These are phyloP conservation scores for Drosophila nr. perissopoda DNA, from an alignment of 2,888 invertebrate genomes.

Conservation along the genomic window DNA sequence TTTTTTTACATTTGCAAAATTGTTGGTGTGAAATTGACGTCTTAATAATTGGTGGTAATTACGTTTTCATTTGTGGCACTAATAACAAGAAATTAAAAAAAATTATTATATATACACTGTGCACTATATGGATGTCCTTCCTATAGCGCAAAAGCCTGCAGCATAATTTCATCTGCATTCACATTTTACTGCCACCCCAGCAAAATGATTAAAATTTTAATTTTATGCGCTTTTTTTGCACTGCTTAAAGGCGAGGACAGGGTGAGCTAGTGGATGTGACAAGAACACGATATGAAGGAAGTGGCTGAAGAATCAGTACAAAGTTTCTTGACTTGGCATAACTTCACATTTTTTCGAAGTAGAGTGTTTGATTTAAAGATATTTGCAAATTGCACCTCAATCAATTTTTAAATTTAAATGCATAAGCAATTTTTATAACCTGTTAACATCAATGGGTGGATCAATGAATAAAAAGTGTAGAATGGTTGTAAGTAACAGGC, in stretches of 20 bases:
- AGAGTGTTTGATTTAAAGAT: not conserved
- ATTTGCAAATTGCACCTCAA: not conserved
- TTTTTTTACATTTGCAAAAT: not conserved
- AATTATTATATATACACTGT: not conserved
- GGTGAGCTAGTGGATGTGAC: not conserved
- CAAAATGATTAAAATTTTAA: conserved; percentile 49
- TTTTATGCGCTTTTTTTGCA: conserved; percentile 34
- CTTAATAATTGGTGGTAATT: conserved; percentile 68
- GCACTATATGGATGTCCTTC: conserved; percentile 8
- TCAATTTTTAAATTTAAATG: no score
- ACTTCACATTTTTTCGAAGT: conserved; percentile 25
- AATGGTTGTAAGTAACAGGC: not conserved
- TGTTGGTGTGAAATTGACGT: conserved; percentile 63
- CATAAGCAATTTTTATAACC: no score
- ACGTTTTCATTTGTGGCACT: conserved; percentile 60
- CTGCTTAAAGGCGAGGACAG: not conserved
- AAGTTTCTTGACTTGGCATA: not conserved
- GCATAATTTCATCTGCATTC: conserved; percentile 48
- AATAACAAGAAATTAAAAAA: conserved; percentile 12
- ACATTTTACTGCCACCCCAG: conserved; percentile 49
- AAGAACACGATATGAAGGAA: not conserved
- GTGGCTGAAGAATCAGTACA: not conserved
- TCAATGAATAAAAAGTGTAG: not conserved
- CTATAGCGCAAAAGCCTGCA: conserved; percentile 35
- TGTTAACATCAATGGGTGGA: no score